These are phyloP conservation scores for Xanthorhoe designata DNA, from an alignment of 2,888 invertebrate genomes.

Conservation along the genomic window DNA sequence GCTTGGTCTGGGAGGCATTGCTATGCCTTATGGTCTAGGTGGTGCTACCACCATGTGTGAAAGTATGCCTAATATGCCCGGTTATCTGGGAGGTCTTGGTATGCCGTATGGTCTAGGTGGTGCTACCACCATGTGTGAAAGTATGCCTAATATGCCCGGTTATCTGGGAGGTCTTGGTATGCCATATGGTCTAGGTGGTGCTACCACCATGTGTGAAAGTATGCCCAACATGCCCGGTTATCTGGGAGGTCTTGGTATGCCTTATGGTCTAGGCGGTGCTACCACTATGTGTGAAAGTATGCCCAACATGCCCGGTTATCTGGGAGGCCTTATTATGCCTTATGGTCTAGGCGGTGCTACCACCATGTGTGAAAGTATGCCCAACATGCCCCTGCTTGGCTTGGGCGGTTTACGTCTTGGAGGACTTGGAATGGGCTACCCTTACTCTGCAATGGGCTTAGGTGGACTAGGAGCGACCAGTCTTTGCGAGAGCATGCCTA, in stretches of 20 bases:
- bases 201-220: no score
- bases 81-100: conserved; percentile 8
- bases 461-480: conserved; percentile 30
- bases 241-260: conserved; percentile 13
- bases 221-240: background rate
- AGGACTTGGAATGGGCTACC: conserved; percentile 10
- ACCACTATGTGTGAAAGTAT: conserved; percentile 37
- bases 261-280: conserved; percentile 5
- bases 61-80: conserved; percentile 30
- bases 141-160: conserved; percentile 28
- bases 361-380: background rate
- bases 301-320: conserved; percentile 24
- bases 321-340: conserved; percentile 6
- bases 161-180: conserved; percentile 11
- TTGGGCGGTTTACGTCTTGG: conserved; percentile 3
- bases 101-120: conserved; percentile 2
- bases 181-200: no score
- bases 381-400: background rate
- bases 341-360: background rate
- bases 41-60: conserved; percentile 41
- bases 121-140: conserved; percentile 42
- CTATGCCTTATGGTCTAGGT: background rate
- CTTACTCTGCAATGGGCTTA: conserved; percentile 23
- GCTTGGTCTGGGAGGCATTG: conserved; percentile 14
- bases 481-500: conserved; percentile 43